Evolutionary conservation across 1,140 invertebrate species (phyloP).

Genomic region (Neoseiulus cucumeris): DNA sequence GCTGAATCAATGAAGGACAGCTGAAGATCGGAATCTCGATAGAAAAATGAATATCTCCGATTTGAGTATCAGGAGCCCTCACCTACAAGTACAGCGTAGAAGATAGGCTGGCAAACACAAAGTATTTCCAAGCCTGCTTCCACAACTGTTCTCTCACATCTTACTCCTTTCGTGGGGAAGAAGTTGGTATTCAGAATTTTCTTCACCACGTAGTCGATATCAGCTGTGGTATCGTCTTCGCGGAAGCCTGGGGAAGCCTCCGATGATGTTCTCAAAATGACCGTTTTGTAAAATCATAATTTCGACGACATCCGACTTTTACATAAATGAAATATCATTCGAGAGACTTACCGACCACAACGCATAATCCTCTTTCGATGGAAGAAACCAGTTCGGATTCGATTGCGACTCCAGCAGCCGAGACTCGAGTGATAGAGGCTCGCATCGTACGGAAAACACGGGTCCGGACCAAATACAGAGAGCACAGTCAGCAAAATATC

Average conservation of each 20-base stretch:
- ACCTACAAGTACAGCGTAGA: conserved; percentile 52
- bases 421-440: conserved; percentile 50
- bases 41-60: not conserved
- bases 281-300: not conserved
- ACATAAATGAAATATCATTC: not conserved
- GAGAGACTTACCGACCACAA: conserved; percentile 43
- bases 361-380: conserved; percentile 59
- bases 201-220: conserved; percentile 36
- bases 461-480: too few species aligned
- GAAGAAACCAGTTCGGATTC: conserved; percentile 48
- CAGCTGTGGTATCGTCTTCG: conserved; percentile 1
- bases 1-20: not conserved
- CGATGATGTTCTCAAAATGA: not conserved
- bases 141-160: conserved; percentile 53
- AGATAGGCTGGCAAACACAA: conserved; percentile 52
- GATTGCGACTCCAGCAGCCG: conserved; percentile 47
- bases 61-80: not conserved
- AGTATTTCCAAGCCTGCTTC: conserved; percentile 38
- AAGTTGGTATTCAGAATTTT: conserved; percentile 57
- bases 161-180: conserved; percentile 49
- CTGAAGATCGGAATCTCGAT: not conserved
- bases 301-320: not conserved
- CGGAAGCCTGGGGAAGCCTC: not conserved
- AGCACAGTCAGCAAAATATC: too few species aligned
- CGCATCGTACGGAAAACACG: too few species aligned